phyloP scores from a whole-genome alignment of 2,888 invertebrate genomes.

The Ochlodes sylvanus region DNA sequence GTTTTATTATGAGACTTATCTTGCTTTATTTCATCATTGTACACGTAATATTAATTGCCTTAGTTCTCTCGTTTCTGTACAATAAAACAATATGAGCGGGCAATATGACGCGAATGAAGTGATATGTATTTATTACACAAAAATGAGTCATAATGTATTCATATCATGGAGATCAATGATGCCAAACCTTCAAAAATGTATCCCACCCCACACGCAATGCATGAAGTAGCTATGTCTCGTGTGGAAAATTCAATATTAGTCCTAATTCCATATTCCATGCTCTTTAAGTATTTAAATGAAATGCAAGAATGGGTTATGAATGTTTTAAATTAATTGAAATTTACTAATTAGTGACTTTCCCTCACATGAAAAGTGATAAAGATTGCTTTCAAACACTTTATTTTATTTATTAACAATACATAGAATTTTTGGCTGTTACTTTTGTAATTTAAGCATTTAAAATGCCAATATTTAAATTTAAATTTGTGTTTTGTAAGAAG shows the following conservation, averaged over 20 bases:
- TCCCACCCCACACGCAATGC: neutral
- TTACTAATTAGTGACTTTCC: conserved; percentile 12
- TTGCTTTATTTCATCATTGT: too few relatives aligned
- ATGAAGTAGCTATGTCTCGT: neutral
- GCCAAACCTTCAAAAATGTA: neutral
- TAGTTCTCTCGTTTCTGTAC: too few relatives aligned
- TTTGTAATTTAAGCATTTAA: conserved; percentile 29
- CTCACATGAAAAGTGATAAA: neutral
- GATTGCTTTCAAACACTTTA: neutral
- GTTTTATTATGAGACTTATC: too few relatives aligned
- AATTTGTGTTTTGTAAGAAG: conserved; percentile 13
- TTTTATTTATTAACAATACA: neutral
- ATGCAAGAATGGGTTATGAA: conserved; percentile 7
- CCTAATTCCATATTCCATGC: conserved; percentile 15
- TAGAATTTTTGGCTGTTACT: conserved; percentile 26
- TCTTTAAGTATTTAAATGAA: conserved; percentile 13
- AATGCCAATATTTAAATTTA: conserved; percentile 33
- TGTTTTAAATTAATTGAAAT: conserved; percentile 1
- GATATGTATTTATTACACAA: too few relatives aligned
- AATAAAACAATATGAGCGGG: too few relatives aligned
- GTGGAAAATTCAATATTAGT: conserved; percentile 3
- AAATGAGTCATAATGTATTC: neutral
- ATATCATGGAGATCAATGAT: neutral
- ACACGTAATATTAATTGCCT: too few relatives aligned
- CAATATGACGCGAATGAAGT: too few relatives aligned